A percentile compares a stretch with the other conserved stretches of the same genome.
These are phyloP conservation scores for Eremophila alpestris DNA, from an alignment of 2,797 vertebrate species.

Conservation along the genomic window DNA sequence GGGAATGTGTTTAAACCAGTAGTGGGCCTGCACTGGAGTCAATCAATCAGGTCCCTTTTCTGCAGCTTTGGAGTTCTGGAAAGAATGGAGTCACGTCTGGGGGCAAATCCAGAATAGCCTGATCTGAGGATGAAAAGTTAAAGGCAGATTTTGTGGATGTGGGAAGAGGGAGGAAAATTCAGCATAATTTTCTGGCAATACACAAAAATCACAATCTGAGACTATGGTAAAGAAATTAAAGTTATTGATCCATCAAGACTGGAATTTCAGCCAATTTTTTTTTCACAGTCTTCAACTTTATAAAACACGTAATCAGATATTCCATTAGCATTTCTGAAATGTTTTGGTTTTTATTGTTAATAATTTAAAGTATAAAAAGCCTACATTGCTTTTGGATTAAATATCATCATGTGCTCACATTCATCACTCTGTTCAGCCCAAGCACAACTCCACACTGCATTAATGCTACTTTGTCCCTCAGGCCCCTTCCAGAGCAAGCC, in stretches of 20 bases:
- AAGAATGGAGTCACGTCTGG: background rate
- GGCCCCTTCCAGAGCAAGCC: background rate
- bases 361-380: background rate
- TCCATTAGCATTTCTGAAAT: background rate
- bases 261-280: background rate
- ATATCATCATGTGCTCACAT: background rate
- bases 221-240: background rate
- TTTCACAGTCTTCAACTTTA: background rate
- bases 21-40: background rate
- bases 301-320: background rate
- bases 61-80: background rate
- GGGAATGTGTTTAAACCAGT: background rate
- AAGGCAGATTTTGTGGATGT: background rate
- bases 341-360: background rate
- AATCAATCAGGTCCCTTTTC: background rate
- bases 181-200: background rate
- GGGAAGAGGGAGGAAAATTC: background rate
- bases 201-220: background rate
- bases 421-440: background rate
- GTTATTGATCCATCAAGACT: background rate
- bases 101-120: background rate
- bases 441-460: background rate
- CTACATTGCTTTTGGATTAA: background rate
- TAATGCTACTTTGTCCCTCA: background rate
- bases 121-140: background rate